Conservation (phyloP, 2,113 vertebrate genomes). For the Callorhinus ursinus region DNA sequence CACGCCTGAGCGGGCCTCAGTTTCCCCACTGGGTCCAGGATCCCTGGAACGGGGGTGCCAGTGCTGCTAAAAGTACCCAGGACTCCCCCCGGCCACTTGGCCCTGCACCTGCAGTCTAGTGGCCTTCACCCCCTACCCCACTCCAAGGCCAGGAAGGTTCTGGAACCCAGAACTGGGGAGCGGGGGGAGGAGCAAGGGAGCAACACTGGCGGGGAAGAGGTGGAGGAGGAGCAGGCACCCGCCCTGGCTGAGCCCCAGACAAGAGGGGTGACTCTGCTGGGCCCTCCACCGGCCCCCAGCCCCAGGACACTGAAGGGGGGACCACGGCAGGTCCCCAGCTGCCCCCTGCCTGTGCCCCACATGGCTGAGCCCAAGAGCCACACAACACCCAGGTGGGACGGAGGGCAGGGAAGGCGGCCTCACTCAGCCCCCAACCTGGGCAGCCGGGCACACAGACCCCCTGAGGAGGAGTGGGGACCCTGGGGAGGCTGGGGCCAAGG, state of each 20-base stretch:
- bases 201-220: background rate
- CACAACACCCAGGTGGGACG: rapidly evolving
- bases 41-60: background rate
- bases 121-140: background rate
- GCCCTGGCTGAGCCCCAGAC: rapidly evolving
- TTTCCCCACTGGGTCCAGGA: background rate
- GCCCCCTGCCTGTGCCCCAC: background rate
- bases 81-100: background rate
- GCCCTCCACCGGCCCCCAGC: background rate
- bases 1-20: background rate
- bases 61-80: background rate
- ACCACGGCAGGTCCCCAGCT: background rate
- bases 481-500: background rate
- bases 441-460: background rate
- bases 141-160: background rate
- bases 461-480: rapidly evolving
- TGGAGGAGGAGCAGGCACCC: no score
- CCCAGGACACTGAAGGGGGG: background rate
- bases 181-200: background rate
- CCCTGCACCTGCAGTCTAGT: background rate
- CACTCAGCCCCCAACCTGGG: rapidly evolving
- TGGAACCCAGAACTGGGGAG: background rate
- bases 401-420: background rate
- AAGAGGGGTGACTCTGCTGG: background rate
- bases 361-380: background rate